Evolutionary conservation across 2,888 invertebrate species (phyloP), one percentile per base, ranked within the genome.

Genomic region (Oligia strigilis): DNA sequence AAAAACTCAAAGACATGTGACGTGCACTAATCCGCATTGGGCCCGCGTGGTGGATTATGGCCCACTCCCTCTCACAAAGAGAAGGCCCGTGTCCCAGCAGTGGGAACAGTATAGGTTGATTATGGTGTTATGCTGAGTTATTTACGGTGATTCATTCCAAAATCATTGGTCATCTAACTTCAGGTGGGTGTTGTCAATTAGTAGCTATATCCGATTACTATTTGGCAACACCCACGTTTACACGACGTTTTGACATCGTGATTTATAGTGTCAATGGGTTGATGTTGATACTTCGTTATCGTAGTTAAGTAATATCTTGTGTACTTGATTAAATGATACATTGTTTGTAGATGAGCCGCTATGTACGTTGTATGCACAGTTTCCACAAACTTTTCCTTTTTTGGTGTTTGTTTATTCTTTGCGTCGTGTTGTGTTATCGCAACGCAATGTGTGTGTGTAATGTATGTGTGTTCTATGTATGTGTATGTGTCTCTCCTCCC

Each of bases 131-230:
- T n/a, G 11, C n/a, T n/a, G n/a, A n/a, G n/a, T 58, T n/a, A n/a
- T 11, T 80, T 36, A 80, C 29, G 43, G 64, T 36, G 3, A 43
- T 40, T 49, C 29, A 77, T 73, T 72, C 1, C 23, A 5, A 72
- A 62, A 73, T 72, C 58, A 64, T 46, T 19, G 9, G 40, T 71
- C 67, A 19, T 64, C 19, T 29, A 19, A 65, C 11, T 66, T 14
- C 4, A 75, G 36, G 84, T 89, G 76, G 88, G 89, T 43, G 84
- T 67, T 40, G 49, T 82, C 89, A 88, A 88, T 89, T 88, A 88
- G 80, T 62, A 65, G 23, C 65, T 6, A 70, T 81, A 82, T 82
- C 75, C 66, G 75, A 82, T 80, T 70, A 72, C 75, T 72, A 78
- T 86, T 86, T 77, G 82, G 71, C 74, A 70, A 75, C 86, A 43